Evolutionary conservation across 2,113 vertebrate genomes (phyloP).

Genomic region (Cottus gobio): DNA sequence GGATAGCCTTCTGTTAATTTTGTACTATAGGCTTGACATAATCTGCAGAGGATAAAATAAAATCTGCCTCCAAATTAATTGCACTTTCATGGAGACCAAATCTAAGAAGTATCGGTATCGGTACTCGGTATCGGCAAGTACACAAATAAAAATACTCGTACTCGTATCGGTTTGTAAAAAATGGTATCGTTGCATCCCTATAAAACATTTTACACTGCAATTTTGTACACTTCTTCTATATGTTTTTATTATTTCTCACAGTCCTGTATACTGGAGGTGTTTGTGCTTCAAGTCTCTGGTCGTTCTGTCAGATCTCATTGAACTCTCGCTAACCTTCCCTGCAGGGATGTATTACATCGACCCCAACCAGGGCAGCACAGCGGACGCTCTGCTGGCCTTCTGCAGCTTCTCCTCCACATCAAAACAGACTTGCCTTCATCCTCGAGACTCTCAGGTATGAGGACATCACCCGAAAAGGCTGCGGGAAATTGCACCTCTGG

Average conservation of each 20-base stretch:
- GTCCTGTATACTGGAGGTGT: not conserved
- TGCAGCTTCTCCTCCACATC: constrained; percentile 87
- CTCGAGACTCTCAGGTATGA: constrained; percentile 83
- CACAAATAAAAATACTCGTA: too few relatives aligned
- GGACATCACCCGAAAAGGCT: not conserved
- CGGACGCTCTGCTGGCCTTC: constrained; percentile 86
- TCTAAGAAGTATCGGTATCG: too few relatives aligned
- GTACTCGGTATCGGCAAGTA: too few relatives aligned
- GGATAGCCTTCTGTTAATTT: too few relatives aligned
- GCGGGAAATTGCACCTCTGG: constrained; percentile 17
- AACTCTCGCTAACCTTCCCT: constrained; percentile 33
- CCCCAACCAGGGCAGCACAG: constrained; percentile 91
- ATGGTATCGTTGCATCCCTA: too few relatives aligned
- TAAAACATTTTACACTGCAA: not conserved
- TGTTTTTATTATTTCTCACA: not conserved
- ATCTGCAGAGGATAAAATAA: too few relatives aligned
- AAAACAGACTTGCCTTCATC: constrained; percentile 88
- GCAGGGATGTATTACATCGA: constrained; percentile 92
- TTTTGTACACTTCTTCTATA: not conserved
- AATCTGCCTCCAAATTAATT: too few relatives aligned
- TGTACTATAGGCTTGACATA: too few relatives aligned
- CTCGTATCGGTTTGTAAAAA: too few relatives aligned
- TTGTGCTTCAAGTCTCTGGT: not conserved
- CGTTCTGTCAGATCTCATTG: constrained; percentile 11
- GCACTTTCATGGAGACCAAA: too few relatives aligned